Evolutionary conservation across 1,140 invertebrate species (phyloP).

Genomic region (Samia ricini): DNA sequence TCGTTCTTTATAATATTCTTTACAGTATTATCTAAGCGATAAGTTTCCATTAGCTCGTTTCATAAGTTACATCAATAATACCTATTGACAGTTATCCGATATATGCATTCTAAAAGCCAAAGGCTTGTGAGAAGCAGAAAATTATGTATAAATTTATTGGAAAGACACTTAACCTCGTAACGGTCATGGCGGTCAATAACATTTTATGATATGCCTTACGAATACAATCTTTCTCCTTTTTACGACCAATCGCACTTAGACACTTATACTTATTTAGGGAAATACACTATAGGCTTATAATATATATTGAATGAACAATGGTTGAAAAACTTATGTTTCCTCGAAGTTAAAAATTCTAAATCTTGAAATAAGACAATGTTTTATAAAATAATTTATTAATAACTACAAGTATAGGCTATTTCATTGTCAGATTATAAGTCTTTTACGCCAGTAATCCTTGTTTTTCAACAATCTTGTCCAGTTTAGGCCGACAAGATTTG

Average conservation of each 20-base stretch:
- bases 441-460: no score
- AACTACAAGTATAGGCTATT: no score
- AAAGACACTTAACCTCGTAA: conserved; percentile 6
- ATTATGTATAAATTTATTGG: not conserved
- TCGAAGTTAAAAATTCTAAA: not conserved
- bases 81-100: not conserved
- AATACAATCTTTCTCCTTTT: conserved; percentile 7
- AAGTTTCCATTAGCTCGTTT: no score
- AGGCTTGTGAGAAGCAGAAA: not conserved
- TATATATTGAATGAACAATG: not conserved
- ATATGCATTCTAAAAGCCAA: not conserved
- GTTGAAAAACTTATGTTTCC: not conserved
- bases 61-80: not conserved
- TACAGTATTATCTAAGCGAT: no score
- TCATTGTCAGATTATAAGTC: no score
- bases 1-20: not conserved
- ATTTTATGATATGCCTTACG: conserved; percentile 3
- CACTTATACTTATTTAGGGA: conserved; percentile 5
- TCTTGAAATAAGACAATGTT: no score
- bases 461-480: no score
- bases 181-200: conserved; percentile 5
- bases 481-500: no score
- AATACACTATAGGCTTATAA: not conserved
- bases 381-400: no score
- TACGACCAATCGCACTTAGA: conserved; percentile 10